Evolutionary conservation across 2,797 vertebrate genomes (phyloP).

Genomic region (Graptemys geographica): DNA sequence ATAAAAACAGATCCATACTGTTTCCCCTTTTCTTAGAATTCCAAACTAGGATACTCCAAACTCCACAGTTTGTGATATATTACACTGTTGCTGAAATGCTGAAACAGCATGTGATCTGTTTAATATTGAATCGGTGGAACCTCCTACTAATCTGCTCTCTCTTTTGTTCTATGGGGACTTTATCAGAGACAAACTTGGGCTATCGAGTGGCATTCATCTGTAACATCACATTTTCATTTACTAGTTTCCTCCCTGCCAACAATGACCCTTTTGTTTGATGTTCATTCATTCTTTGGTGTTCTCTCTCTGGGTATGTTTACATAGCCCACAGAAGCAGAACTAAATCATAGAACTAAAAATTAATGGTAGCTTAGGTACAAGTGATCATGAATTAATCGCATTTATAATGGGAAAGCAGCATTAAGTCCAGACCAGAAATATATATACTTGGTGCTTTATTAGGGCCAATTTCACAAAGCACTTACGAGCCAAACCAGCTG

Average conservation of each 20-base stretch:
- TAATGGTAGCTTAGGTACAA: background rate
- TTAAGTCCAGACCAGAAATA: background rate
- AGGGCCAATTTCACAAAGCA: no score
- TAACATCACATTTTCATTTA: slow-evolving; percentile 38
- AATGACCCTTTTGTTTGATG: background rate
- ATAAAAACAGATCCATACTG: background rate
- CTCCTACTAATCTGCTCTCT: background rate
- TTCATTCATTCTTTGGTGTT: background rate
- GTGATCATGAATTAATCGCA: background rate
- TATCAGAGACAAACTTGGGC: slow-evolving; percentile 12
- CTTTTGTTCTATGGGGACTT: background rate
- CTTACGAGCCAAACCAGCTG: no score
- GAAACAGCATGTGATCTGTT: slow-evolving; percentile 6
- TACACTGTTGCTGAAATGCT: slow-evolving; percentile 22
- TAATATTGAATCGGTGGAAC: slow-evolving; percentile 2
- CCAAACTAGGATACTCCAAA: background rate
- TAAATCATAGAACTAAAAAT: background rate
- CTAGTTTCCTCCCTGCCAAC: background rate
- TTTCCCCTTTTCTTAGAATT: background rate
- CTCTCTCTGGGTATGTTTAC: background rate
- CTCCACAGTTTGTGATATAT: background rate
- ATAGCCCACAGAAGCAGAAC: background rate
- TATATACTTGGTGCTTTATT: no score
- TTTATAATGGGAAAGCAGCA: background rate
- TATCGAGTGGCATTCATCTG: slow-evolving; percentile 28